Evolutionary conservation across 2,797 vertebrate genomes (phyloP).

Genomic region (Fistularia tabacaria): DNA sequence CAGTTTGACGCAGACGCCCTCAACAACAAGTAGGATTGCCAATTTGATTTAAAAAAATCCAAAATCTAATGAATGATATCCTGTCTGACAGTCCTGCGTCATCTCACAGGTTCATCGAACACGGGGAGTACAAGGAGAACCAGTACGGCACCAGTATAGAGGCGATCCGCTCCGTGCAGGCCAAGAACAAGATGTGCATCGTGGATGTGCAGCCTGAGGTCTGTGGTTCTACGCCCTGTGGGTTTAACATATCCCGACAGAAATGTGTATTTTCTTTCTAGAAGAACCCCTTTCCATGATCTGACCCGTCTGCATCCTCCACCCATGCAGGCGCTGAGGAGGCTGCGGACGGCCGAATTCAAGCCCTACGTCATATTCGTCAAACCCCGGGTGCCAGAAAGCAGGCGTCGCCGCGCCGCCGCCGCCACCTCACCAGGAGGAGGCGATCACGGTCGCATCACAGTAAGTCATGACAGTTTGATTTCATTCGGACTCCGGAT

Average conservation of each 20-base stretch:
- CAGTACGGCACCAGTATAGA: slow-evolving; percentile 93
- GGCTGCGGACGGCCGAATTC: slow-evolving; percentile 89
- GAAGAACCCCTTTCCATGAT: background rate
- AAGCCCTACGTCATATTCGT: slow-evolving; percentile 93
- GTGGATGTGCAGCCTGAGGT: slow-evolving; percentile 95
- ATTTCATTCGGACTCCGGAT: background rate
- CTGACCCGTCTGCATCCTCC: slow-evolving; percentile 8
- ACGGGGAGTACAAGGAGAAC: slow-evolving; percentile 93
- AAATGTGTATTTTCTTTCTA: background rate
- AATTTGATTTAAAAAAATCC: no score
- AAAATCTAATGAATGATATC: no score
- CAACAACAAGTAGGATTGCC: slow-evolving; percentile 85
- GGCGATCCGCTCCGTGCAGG: slow-evolving; percentile 87
- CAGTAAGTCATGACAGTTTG: slow-evolving; percentile 52
- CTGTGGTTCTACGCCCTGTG: background rate
- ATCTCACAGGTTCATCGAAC: slow-evolving; percentile 85
- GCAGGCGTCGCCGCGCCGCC: slow-evolving; percentile 72
- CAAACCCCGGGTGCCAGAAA: slow-evolving; percentile 86
- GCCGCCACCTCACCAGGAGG: slow-evolving; percentile 76
- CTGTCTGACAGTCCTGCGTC: no score
- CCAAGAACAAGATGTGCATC: slow-evolving; percentile 91
- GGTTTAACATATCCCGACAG: background rate
- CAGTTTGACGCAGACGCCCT: slow-evolving; percentile 87
- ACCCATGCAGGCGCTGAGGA: slow-evolving; percentile 81
- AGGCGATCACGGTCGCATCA: slow-evolving; percentile 77